Percentiles rank a stretch among this genome's conserved stretches.
Conservation (phyloP, 2,797 vertebrate species). For the Bryconaethiops microstoma region DNA sequence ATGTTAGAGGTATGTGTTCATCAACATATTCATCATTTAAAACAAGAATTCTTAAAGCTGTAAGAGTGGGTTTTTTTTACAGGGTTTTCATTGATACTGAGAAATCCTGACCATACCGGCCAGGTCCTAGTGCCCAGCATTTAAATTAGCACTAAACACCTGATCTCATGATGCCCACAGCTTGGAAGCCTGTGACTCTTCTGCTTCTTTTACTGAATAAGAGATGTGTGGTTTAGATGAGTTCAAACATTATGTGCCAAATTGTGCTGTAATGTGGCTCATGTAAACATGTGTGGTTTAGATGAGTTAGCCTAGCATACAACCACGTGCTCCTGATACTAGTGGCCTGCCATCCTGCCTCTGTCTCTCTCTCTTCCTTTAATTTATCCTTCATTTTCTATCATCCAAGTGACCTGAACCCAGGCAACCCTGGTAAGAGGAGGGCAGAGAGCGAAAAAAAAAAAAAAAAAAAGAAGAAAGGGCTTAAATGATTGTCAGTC, state of each 20-base stretch:
- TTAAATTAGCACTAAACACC: conserved; percentile 1
- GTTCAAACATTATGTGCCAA: too few species aligned
- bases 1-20: too few species aligned
- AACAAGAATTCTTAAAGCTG: too few species aligned
- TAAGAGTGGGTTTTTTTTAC: too few species aligned
- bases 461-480: conserved; percentile 24
- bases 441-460: conserved; percentile 38
- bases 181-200: conserved; percentile 1
- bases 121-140: neutral
- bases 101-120: neutral
- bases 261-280: too few species aligned
- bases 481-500: conserved; percentile 61
- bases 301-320: conserved; percentile 8
- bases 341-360: neutral
- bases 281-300: conserved; percentile 26
- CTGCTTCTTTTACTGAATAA: conserved; percentile 4
- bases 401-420: conserved; percentile 32
- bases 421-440: conserved; percentile 36
- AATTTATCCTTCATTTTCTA: conserved; percentile 38
- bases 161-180: conserved; percentile 10
- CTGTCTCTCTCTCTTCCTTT: neutral
- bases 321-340: conserved; percentile 20
- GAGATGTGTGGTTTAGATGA: conserved; percentile 21
- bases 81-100: too few species aligned
- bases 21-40: too few species aligned